Evolutionary conservation across 2,888 invertebrate species (phyloP).

Genomic region (Ichneumoninae sp.): DNA sequence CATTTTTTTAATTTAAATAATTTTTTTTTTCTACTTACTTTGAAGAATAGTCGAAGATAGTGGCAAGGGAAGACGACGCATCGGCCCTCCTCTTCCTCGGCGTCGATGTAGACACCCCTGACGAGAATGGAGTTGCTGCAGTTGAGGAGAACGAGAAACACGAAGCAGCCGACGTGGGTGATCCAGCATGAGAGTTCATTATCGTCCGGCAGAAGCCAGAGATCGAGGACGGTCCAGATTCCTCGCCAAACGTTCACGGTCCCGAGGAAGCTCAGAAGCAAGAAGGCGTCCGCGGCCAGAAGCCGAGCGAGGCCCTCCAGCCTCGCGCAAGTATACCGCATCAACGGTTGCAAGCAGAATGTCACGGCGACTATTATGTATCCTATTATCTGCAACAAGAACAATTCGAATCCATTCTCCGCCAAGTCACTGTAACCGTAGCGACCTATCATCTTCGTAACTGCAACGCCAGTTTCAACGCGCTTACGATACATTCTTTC

Average conservation of each 20-base stretch:
- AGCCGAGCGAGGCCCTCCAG: conserved; percentile 89
- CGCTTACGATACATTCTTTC: not conserved
- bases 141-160: conserved; percentile 91
- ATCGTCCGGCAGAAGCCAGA: conserved; percentile 90
- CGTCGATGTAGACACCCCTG: conserved; percentile 95
- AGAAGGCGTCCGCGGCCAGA: conserved; percentile 91
- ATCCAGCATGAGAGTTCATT: conserved; percentile 92
- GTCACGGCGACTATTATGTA: conserved; percentile 90
- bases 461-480: not conserved
- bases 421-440: not conserved
- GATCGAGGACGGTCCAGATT: conserved; percentile 92
- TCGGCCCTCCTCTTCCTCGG: conserved; percentile 92
- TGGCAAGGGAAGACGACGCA: conserved; percentile 94
- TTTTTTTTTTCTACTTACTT: conserved; percentile 78
- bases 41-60: conserved; percentile 91
- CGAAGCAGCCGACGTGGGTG: conserved; percentile 90
- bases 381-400: conserved; percentile 88
- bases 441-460: not conserved
- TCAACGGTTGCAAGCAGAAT: conserved; percentile 90
- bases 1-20: not conserved
- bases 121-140: conserved; percentile 95
- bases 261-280: conserved; percentile 91
- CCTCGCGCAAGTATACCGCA: conserved; percentile 89
- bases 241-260: conserved; percentile 96
- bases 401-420: conserved; percentile 19